These are phyloP conservation scores for Argynnis bischoffii DNA, from an alignment of 2,888 invertebrate genomes.

Conservation along the genomic window DNA sequence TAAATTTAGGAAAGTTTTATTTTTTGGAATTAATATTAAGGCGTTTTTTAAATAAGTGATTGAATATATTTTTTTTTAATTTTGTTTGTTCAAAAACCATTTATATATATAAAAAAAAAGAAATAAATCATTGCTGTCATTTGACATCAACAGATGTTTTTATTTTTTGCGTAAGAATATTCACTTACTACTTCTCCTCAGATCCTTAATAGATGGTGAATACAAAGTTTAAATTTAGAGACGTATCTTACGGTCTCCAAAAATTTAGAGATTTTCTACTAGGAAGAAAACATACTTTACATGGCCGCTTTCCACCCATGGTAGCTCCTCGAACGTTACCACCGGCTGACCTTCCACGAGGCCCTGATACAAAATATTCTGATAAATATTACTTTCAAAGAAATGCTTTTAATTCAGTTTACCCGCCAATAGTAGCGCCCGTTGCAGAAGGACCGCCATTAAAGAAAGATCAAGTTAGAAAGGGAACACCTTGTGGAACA, in stretches of 20 bases:
- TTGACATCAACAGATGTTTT: too few species aligned
- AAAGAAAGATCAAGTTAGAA: constrained; percentile 41
- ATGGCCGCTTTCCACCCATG: constrained; percentile 57
- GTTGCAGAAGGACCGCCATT: constrained; percentile 56
- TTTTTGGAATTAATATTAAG: too few species aligned
- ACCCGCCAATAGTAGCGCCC: constrained; percentile 68
- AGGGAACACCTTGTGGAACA: constrained; percentile 44
- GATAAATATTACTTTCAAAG: constrained; percentile 58
- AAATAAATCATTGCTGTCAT: too few species aligned
- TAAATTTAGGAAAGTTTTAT: too few species aligned
- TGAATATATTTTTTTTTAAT: too few species aligned
- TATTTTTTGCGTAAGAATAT: too few species aligned
- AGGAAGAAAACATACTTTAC: constrained; percentile 58
- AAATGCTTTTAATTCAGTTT: constrained; percentile 54
- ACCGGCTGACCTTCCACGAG: constrained; percentile 60
- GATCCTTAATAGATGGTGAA: constrained; percentile 27
- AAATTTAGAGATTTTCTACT: constrained; percentile 59
- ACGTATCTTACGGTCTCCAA: constrained; percentile 56
- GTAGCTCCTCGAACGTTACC: constrained; percentile 63
- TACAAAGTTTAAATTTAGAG: constrained; percentile 54
- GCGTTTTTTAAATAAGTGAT: too few species aligned
- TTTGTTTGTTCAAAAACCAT: too few species aligned
- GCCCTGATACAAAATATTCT: constrained; percentile 59
- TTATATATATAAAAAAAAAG: too few species aligned
- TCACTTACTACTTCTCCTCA: too few species aligned